phyloP scores from a whole-genome alignment of 2,797 vertebrate species.

The Parambassis ranga region DNA sequence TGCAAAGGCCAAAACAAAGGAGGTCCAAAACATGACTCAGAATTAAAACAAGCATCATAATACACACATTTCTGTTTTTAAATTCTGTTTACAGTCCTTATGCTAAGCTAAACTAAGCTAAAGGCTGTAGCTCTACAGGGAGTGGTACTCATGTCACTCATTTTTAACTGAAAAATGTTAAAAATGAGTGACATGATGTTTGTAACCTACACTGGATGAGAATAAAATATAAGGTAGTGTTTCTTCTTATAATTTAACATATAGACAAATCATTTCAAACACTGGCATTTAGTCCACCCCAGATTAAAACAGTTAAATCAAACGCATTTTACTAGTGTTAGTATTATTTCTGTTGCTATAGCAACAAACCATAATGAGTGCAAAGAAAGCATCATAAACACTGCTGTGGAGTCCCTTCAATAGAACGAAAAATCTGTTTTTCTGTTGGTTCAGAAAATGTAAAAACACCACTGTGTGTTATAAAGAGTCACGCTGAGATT shows the following conservation, averaged over 20 bases:
- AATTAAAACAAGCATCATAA: too few species aligned
- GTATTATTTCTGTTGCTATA: background rate
- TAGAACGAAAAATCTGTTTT: conserved; percentile 21
- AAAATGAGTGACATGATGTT: too few species aligned
- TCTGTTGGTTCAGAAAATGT: conserved; percentile 24
- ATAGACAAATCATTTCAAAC: conserved; percentile 24
- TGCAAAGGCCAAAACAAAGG: background rate
- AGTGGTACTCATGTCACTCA: background rate
- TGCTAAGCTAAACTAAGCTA: too few species aligned
- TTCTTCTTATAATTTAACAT: conserved; percentile 44
- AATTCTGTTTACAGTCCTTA: too few species aligned
- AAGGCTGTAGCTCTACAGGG: too few species aligned
- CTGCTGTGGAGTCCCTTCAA: conserved; percentile 27
- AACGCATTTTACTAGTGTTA: conserved; percentile 22
- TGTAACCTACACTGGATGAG: background rate
- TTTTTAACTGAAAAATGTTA: too few species aligned
- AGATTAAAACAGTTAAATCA: conserved; percentile 5
- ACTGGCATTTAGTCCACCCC: conserved; percentile 25
- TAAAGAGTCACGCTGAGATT: background rate
- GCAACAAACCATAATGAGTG: conserved; percentile 14
- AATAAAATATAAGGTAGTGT: conserved; percentile 21
- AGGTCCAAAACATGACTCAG: too few species aligned
- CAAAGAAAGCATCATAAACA: conserved; percentile 31
- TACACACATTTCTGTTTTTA: too few species aligned
- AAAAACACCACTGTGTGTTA: background rate